A percentile compares a stretch with the other conserved stretches of the same genome.
phyloP scores from a whole-genome alignment of 2,797 vertebrate genomes.

The Cyprinodon diabolis region DNA sequence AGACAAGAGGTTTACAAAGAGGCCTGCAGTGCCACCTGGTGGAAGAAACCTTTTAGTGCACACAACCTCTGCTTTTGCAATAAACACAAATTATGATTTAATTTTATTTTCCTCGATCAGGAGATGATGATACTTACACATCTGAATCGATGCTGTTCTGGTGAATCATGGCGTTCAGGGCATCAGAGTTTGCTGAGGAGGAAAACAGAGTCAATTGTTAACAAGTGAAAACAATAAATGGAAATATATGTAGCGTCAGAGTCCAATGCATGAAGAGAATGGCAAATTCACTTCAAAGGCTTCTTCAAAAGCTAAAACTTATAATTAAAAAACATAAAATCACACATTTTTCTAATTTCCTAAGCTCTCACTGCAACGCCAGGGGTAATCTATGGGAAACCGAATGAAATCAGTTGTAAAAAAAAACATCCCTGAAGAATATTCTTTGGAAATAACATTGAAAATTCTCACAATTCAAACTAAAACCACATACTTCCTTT shows the following conservation, averaged over 20 bases:
- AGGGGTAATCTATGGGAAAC: not conserved
- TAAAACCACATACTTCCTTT: not conserved
- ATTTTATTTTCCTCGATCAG: not conserved
- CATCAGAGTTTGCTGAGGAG: slow-evolving; percentile 89
- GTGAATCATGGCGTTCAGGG: slow-evolving; percentile 92
- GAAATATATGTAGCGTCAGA: slow-evolving; percentile 12
- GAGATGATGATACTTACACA: slow-evolving; percentile 80
- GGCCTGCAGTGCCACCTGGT: slow-evolving; percentile 67
- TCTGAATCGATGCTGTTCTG: slow-evolving; percentile 90
- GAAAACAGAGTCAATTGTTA: slow-evolving; percentile 8
- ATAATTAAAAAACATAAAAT: not conserved
- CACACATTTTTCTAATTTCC: not conserved
- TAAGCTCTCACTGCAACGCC: not conserved
- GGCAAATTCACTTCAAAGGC: slow-evolving; percentile 45
- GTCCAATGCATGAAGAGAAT: slow-evolving; percentile 1
- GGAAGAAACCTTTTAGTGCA: slow-evolving; percentile 20
- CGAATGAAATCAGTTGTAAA: not conserved
- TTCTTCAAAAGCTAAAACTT: not conserved
- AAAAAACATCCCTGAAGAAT: not conserved
- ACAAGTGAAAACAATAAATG: not conserved
- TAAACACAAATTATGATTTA: not conserved
- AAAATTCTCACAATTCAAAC: not conserved
- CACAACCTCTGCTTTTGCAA: not conserved
- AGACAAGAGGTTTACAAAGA: not conserved
- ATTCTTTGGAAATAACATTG: slow-evolving; percentile 4